Conservation (phyloP, 1,140 invertebrate species). For the Doryteuthis pealeii region DNA sequence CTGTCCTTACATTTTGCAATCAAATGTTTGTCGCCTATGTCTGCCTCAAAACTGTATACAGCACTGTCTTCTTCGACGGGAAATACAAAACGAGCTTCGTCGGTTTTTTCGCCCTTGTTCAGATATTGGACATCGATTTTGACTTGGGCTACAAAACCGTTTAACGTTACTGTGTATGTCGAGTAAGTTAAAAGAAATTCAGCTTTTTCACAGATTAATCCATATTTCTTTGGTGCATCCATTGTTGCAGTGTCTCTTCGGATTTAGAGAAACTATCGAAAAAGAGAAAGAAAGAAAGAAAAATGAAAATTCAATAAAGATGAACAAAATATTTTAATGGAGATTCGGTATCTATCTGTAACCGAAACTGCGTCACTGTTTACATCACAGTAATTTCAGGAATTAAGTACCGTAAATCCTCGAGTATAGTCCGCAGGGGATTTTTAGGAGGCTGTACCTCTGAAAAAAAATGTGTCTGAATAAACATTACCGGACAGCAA, state of each 20-base stretch:
- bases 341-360: no score
- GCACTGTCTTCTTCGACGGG: constrained; percentile 38
- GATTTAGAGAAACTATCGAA: no score
- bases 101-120: constrained; percentile 23
- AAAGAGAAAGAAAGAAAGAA: no score
- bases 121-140: constrained; percentile 25
- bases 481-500: no score
- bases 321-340: no score
- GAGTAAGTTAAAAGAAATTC: background rate
- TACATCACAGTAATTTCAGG: no score
- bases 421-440: no score
- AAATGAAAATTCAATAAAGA: no score
- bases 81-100: constrained; percentile 39
- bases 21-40: constrained; percentile 32
- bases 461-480: no score
- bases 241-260: background rate
- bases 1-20: constrained; percentile 61
- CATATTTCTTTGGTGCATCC: background rate
- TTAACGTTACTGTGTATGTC: constrained; percentile 17
- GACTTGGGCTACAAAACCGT: constrained; percentile 31
- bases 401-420: no score
- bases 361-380: no score
- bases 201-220: constrained; percentile 1
- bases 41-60: constrained; percentile 39
- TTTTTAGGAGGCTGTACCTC: no score